These are phyloP conservation scores for Aphrophora alni DNA, from an alignment of 2,888 invertebrate species.

Conservation along the genomic window DNA sequence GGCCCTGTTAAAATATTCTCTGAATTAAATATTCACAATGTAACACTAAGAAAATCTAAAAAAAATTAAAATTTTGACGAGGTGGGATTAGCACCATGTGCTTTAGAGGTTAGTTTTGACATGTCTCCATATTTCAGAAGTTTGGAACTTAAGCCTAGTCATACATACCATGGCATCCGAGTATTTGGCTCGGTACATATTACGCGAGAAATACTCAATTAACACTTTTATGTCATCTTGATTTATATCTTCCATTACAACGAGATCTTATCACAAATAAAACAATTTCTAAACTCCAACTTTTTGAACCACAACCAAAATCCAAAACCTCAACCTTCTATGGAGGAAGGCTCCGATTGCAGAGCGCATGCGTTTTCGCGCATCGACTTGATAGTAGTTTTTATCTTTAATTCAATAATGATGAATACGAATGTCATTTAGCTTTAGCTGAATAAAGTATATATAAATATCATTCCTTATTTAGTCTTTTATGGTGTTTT, in stretches of 20 bases:
- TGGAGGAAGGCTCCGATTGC: too few relatives aligned
- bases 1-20: too few relatives aligned
- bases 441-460: too few relatives aligned
- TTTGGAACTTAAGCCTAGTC: background rate
- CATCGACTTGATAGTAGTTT: too few relatives aligned
- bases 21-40: too few relatives aligned
- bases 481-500: too few relatives aligned
- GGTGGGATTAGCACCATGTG: background rate
- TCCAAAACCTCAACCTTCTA: background rate
- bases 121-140: background rate
- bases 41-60: too few relatives aligned
- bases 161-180: background rate
- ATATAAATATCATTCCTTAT: too few relatives aligned
- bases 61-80: too few relatives aligned
- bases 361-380: too few relatives aligned
- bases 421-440: too few relatives aligned
- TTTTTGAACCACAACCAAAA: background rate
- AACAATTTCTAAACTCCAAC: background rate
- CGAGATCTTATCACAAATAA: background rate
- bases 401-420: too few relatives aligned
- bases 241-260: background rate
- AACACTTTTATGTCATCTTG: background rate
- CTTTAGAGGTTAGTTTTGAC: background rate
- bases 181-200: slow-evolving; percentile 2
- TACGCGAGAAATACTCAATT: background rate